These are phyloP conservation scores for Latrodectus hesperus DNA, from an alignment of 2,888 invertebrate genomes.

Conservation along the genomic window DNA sequence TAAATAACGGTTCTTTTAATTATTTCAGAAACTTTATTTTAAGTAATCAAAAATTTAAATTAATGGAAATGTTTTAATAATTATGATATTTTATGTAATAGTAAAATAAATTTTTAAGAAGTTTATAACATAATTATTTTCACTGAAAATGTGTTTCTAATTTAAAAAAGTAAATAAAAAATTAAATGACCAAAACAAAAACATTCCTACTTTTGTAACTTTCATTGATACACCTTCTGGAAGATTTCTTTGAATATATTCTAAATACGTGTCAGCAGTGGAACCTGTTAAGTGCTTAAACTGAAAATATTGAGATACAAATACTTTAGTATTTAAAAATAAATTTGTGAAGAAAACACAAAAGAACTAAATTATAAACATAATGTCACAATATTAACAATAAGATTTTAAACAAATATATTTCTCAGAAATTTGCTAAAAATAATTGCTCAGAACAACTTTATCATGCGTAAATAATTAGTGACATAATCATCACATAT, in stretches of 20 bases:
- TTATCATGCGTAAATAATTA: no score
- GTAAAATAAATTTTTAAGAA: no score
- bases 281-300: slow-evolving; percentile 92
- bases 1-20: no score
- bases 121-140: no score
- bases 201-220: slow-evolving; percentile 73
- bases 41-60: no score
- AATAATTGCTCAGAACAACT: neutral
- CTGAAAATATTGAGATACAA: slow-evolving; percentile 71
- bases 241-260: slow-evolving; percentile 95
- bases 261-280: slow-evolving; percentile 94
- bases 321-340: neutral
- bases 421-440: neutral
- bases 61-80: no score
- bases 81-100: no score
- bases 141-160: neutral
- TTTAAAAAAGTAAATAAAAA: neutral
- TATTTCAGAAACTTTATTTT: no score
- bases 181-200: no score
- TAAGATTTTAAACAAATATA: neutral
- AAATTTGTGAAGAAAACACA: no score
- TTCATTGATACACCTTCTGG: slow-evolving; percentile 98
- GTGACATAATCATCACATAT: no score
- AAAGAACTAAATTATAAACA: no score
- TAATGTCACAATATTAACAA: neutral